Evolutionary conservation across 2,888 invertebrate species (phyloP), one percentile per base, ranked within the genome.

Genomic region (Leptinotarsa tumamoca): DNA sequence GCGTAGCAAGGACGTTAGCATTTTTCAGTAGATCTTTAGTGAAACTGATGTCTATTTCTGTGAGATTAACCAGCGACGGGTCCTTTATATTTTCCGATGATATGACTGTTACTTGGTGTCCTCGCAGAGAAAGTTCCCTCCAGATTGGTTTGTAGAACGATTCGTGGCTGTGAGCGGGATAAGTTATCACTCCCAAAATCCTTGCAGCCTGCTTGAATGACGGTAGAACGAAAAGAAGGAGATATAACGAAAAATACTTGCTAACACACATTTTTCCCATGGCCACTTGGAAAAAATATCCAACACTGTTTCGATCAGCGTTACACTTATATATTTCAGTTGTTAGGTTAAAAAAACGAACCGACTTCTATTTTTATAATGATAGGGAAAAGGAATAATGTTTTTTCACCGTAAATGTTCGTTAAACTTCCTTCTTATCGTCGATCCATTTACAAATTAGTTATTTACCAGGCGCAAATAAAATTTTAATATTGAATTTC

Each of bases 51-150:
- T 83, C 79, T 50, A 83, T 80, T 80, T 83, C 83, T 3, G 81
- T 83, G 4, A 83, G 69, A 67, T 83, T 83, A 4, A 68, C 74
- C 49, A 82, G 68, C 4, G 27, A 54, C 15, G 76, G 67, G 69
- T 82, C 81, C 5, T 79, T 79, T 17, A 83, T 68, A 15, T 81
- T 82, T 74, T 81, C 75, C 7, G 83, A 77, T 0, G 82, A 79
- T 56, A 83, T 66, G 0, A 82, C 79, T n/a, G 79, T 80, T 0
- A 82, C 77, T 23, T 80, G 15, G 49, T 83, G 83, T 21, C 83
- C 83, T 68, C 77, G 73, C 63, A 82, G 72, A 4, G 82, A 80
- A 7, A 83, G 67, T 75, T 80, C 80, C 67, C 72, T 80, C 82
- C 83, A 82, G 23, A 81, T 74, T 13, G 78, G 78, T 73, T 79